phyloP scores from a whole-genome alignment of 2,888 invertebrate genomes.

The Ferrisia virgata region DNA sequence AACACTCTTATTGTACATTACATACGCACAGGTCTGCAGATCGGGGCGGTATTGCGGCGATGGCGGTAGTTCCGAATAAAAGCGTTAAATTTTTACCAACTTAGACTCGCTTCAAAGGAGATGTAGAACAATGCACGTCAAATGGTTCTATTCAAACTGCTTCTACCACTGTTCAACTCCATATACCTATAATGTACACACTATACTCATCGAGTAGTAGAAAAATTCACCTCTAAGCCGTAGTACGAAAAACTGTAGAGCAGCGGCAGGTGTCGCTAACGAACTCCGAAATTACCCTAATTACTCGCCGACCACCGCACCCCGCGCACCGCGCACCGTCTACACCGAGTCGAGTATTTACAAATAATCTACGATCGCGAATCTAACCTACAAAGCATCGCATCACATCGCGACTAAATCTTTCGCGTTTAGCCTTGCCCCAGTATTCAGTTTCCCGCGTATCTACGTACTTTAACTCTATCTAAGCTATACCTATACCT shows the following conservation, averaged over 20 bases:
- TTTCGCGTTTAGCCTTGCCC: too few species aligned
- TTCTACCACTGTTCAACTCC: not conserved
- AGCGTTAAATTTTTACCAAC: conserved; percentile 1
- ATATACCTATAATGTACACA: too few species aligned
- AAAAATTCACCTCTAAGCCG: not conserved
- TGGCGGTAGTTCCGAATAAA: not conserved
- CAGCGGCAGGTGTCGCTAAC: not conserved
- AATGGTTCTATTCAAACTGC: not conserved
- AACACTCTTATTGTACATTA: not conserved
- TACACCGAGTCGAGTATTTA: not conserved
- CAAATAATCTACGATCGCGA: not conserved
- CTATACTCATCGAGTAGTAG: not conserved
- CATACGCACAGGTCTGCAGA: not conserved
- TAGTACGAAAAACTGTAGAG: too few species aligned
- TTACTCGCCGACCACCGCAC: too few species aligned
- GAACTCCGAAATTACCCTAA: conserved; percentile 13
- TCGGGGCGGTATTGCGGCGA: not conserved
- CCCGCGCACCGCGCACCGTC: too few species aligned
- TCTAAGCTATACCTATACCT: too few species aligned
- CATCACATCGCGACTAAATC: too few species aligned
- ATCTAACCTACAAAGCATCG: not conserved
- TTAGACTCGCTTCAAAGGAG: not conserved
- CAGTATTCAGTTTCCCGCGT: too few species aligned
- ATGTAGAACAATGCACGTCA: conserved; percentile 2
- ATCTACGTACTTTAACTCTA: too few species aligned